Evolutionary conservation across 2,888 invertebrate species (phyloP).

Genomic region (Drosophila pseudotalamancana): DNA sequence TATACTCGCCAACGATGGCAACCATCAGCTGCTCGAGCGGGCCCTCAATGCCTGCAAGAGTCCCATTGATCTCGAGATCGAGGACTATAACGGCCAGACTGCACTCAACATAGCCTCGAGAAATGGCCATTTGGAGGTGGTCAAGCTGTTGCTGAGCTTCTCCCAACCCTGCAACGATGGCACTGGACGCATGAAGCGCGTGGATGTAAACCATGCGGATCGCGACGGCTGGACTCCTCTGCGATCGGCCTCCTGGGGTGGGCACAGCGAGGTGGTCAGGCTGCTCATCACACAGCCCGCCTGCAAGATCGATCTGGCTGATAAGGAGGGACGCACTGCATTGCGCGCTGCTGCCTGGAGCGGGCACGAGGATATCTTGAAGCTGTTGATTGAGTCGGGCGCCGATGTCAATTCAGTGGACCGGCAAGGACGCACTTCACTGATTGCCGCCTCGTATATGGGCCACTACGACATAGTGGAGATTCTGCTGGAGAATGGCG

Average conservation of each 20-base stretch:
- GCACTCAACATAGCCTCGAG: conserved; percentile 94
- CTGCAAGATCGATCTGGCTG: conserved; percentile 94
- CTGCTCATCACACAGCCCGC: conserved; percentile 89
- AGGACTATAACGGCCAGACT: conserved; percentile 92
- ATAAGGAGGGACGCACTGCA: conserved; percentile 94
- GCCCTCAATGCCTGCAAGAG: conserved; percentile 87
- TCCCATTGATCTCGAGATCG: conserved; percentile 86
- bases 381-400: conserved; percentile 90
- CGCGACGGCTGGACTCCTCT: conserved; percentile 96
- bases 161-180: conserved; percentile 82
- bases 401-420: conserved; percentile 93
- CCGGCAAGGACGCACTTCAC: conserved; percentile 95
- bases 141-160: conserved; percentile 86
- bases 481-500: conserved; percentile 91
- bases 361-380: conserved; percentile 94
- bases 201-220: conserved; percentile 91
- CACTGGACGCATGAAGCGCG: conserved; percentile 85
- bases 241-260: conserved; percentile 97
- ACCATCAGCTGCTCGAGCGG: conserved; percentile 88
- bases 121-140: conserved; percentile 90
- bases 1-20: conserved; percentile 90
- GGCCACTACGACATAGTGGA: conserved; percentile 96
- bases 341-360: conserved; percentile 97
- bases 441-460: conserved; percentile 98
- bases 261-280: conserved; percentile 94